Conservation (phyloP, 2,888 invertebrate genomes). For the Gastrophysa polygoni region DNA sequence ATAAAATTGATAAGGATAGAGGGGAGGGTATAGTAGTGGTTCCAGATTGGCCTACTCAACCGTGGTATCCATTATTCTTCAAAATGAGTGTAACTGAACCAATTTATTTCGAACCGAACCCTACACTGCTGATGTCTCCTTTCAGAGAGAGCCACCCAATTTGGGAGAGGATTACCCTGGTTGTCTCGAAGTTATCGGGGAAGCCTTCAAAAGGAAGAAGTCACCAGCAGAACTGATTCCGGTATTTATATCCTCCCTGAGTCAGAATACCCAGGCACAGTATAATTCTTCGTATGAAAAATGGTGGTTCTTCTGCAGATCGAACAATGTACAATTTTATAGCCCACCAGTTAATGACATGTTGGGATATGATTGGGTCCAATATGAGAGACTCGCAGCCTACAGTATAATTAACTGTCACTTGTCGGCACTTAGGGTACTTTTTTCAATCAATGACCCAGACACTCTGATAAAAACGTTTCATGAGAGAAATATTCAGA, state of each 20-base stretch:
- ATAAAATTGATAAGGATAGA: constrained; percentile 19
- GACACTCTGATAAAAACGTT: constrained; percentile 24
- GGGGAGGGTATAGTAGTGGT: not conserved
- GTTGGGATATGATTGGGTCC: too few species aligned
- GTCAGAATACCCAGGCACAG: not conserved
- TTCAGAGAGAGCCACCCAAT: not conserved
- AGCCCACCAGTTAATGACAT: too few species aligned
- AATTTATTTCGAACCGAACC: constrained; percentile 15
- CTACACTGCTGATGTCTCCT: not conserved
- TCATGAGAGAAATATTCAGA: constrained; percentile 33
- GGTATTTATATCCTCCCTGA: not conserved
- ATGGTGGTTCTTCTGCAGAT: too few species aligned
- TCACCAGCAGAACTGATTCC: not conserved
- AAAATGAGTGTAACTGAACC: constrained; percentile 4
- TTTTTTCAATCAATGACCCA: not conserved
- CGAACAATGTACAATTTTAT: too few species aligned
- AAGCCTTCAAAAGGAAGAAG: not conserved
- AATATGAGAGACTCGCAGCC: too few species aligned
- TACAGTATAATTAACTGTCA: not conserved
- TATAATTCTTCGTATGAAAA: not conserved
- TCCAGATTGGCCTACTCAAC: constrained; percentile 22
- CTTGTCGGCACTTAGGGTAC: not conserved
- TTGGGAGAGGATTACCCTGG: not conserved
- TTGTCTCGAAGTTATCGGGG: not conserved
- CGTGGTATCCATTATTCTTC: constrained; percentile 25